Conservation (phyloP, 2,797 vertebrate species). For the Hemitrygon akajei region DNA sequence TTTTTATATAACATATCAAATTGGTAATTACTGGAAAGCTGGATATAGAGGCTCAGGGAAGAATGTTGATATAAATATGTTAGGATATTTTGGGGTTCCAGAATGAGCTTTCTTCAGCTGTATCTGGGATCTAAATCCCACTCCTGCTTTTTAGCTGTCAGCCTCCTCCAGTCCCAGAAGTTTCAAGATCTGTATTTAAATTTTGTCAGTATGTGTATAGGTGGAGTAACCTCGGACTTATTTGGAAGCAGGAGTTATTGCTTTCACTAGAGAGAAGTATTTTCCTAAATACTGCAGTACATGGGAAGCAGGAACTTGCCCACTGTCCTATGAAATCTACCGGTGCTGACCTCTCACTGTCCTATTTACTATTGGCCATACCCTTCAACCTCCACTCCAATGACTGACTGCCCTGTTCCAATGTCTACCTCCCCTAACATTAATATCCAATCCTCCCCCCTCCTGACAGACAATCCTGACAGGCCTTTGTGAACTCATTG, state of each 20-base stretch:
- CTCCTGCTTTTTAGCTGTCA: background rate
- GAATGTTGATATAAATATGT: background rate
- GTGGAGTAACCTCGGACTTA: background rate
- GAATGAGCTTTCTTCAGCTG: background rate
- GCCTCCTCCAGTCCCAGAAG: background rate
- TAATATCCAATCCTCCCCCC: background rate
- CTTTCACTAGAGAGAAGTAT: too few species aligned
- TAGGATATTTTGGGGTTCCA: background rate
- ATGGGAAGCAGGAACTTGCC: too few species aligned
- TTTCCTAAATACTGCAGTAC: too few species aligned
- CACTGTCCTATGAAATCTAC: too few species aligned
- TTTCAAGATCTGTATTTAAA: background rate
- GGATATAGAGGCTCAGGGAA: background rate
- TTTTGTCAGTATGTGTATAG: background rate
- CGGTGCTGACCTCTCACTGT: too few species aligned
- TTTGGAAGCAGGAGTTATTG: background rate
- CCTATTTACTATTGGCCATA: too few species aligned
- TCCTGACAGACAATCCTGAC: too few species aligned
- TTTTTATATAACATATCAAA: background rate
- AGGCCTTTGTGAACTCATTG: too few species aligned
- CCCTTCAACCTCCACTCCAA: too few species aligned
- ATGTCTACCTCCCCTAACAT: too few species aligned
- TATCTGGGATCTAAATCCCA: background rate
- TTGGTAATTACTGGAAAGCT: background rate
- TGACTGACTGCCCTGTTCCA: background rate